Conservation (phyloP, 2,888 invertebrate species). For the Leptopilina drosophilae region DNA sequence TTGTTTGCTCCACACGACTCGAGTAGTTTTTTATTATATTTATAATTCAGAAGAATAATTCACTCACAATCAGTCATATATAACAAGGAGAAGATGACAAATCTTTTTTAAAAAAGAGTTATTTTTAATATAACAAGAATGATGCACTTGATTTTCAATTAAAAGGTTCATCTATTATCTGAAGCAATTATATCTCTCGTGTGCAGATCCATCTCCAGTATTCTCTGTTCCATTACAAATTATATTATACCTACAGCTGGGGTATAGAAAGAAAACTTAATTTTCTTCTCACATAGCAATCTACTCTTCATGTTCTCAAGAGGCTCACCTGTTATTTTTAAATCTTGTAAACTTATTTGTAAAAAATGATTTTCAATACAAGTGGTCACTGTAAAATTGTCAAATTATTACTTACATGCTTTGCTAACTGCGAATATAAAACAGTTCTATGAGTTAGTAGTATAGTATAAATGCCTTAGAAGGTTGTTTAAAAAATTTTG, state of each 20-base stretch:
- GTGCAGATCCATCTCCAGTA: not conserved
- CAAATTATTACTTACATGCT: too few species aligned
- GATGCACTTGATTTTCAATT: not conserved
- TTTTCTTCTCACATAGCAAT: constrained; percentile 27
- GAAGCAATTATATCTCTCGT: not conserved
- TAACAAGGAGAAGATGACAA: not conserved
- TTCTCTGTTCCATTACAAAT: constrained; percentile 21
- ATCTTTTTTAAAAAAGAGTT: too few species aligned
- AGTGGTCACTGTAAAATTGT: too few species aligned
- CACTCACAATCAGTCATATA: not conserved
- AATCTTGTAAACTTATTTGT: not conserved
- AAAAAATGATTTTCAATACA: too few species aligned
- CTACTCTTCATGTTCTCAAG: constrained; percentile 6
- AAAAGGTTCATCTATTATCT: constrained; percentile 7
- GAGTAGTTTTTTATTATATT: too few species aligned
- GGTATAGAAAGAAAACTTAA: not conserved
- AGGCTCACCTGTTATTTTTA: constrained; percentile 2
- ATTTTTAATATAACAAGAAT: not conserved
- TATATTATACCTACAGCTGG: not conserved
- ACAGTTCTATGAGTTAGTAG: too few species aligned
- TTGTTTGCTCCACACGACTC: too few species aligned
- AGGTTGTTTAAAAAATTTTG: not conserved
- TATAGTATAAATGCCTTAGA: too few species aligned
- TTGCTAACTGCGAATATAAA: too few species aligned
- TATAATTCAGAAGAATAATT: too few species aligned